Evolutionary conservation across 2,888 invertebrate genomes (phyloP).

Genomic region (Petrolisthes manimaculis): DNA sequence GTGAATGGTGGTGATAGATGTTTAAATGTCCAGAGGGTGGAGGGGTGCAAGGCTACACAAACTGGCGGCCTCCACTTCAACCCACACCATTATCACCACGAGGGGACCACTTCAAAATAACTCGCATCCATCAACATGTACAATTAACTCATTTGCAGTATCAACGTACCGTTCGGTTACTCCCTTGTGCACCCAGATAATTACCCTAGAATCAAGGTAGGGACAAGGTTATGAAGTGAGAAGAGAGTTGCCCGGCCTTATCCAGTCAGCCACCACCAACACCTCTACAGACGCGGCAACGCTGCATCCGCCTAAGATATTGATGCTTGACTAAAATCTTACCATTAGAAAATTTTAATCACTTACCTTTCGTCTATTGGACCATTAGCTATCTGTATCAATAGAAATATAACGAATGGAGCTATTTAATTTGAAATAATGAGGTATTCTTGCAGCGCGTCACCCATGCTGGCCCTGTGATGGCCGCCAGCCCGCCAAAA

Average conservation of each 20-base stretch:
- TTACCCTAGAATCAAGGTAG: neutral
- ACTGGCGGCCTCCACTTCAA: slow-evolving; percentile 13
- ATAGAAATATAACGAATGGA: neutral
- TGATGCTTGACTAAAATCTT: neutral
- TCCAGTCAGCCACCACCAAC: slow-evolving; percentile 27
- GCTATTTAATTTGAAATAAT: neutral
- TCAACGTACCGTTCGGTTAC: neutral
- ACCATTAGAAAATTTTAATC: neutral
- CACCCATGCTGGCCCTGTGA: slow-evolving; percentile 55
- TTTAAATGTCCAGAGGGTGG: slow-evolving; percentile 27
- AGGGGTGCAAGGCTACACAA: neutral
- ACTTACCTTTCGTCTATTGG: slow-evolving; percentile 17
- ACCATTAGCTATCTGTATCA: neutral
- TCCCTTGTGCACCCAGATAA: neutral
- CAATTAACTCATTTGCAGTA: neutral
- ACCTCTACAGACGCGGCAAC: slow-evolving; percentile 40
- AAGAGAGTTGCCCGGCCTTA: slow-evolving; percentile 21
- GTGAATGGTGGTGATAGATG: neutral
- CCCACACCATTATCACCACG: neutral
- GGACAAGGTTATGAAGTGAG: neutral
- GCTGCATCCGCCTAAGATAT: slow-evolving; percentile 36
- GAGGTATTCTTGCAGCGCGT: slow-evolving; percentile 35
- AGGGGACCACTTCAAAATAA: neutral
- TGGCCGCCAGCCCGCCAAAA: slow-evolving; percentile 63
- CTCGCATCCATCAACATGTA: neutral